Conservation (phyloP, 2,797 vertebrate species). For the Pseudopleuronectes americanus region DNA sequence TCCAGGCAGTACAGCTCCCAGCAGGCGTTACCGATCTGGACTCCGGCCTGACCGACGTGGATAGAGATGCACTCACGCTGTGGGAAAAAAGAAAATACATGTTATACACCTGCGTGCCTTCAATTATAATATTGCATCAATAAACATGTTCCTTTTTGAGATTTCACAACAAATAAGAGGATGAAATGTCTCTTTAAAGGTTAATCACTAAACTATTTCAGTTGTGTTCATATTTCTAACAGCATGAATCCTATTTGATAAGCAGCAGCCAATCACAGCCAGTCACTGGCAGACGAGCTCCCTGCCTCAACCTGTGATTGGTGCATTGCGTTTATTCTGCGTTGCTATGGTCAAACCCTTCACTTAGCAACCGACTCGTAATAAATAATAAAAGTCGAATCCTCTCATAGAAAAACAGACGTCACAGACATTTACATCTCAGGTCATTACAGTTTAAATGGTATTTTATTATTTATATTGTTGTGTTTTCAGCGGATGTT, state of each 20-base stretch:
- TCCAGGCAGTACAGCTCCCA: constrained; percentile 72
- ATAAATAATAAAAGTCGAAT: too few relatives aligned
- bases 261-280: neutral
- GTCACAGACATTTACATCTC: too few relatives aligned
- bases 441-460: too few relatives aligned
- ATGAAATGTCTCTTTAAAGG: neutral
- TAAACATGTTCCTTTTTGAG: too few relatives aligned
- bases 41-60: constrained; percentile 74
- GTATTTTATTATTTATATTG: too few relatives aligned
- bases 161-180: neutral
- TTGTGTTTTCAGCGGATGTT: too few relatives aligned
- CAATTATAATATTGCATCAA: too few relatives aligned
- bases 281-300: neutral
- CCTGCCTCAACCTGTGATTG: neutral
- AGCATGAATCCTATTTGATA: too few relatives aligned
- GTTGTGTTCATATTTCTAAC: too few relatives aligned
- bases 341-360: constrained; percentile 33
- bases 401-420: too few relatives aligned
- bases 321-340: neutral
- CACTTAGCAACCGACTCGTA: neutral
- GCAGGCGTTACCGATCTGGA: constrained; percentile 75
- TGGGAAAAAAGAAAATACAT: neutral
- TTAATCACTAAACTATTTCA: too few relatives aligned
- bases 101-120: too few relatives aligned
- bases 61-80: constrained; percentile 73